These are phyloP conservation scores for Ranitomeya imitator DNA, from an alignment of 2,113 vertebrate genomes.

Conservation along the genomic window DNA sequence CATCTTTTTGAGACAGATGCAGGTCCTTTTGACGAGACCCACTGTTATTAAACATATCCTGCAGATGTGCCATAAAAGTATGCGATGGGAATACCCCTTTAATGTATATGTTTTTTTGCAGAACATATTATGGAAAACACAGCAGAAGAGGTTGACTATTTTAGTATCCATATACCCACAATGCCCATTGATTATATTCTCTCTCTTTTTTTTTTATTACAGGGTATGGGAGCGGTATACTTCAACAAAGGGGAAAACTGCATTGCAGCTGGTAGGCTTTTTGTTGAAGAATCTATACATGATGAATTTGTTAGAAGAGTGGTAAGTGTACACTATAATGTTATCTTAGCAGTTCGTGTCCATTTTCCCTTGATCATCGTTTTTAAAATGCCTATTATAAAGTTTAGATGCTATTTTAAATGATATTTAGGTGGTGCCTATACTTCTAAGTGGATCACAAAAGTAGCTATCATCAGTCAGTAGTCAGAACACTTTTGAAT, in stretches of 20 bases:
- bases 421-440: not conserved
- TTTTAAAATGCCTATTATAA: not conserved
- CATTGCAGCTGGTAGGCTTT: slow-evolving; percentile 82
- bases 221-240: slow-evolving; percentile 84
- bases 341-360: not conserved
- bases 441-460: not conserved
- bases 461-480: not conserved
- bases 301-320: slow-evolving; percentile 79
- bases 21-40: too few species aligned
- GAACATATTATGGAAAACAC: too few species aligned
- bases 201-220: not conserved
- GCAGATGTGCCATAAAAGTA: too few species aligned
- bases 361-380: not conserved
- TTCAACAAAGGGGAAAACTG: slow-evolving; percentile 88
- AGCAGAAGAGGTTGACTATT: too few species aligned
- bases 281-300: slow-evolving; percentile 81
- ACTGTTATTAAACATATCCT: too few species aligned
- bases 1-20: too few species aligned
- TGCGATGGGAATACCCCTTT: too few species aligned
- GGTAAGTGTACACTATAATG: slow-evolving; percentile 69
- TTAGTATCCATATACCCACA: too few species aligned
- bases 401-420: too few species aligned
- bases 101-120: too few species aligned
- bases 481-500: not conserved
- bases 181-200: too few species aligned